Evolutionary conservation across 1,140 invertebrate species (phyloP).

Genomic region (Phymorhynchus buccinoides): DNA sequence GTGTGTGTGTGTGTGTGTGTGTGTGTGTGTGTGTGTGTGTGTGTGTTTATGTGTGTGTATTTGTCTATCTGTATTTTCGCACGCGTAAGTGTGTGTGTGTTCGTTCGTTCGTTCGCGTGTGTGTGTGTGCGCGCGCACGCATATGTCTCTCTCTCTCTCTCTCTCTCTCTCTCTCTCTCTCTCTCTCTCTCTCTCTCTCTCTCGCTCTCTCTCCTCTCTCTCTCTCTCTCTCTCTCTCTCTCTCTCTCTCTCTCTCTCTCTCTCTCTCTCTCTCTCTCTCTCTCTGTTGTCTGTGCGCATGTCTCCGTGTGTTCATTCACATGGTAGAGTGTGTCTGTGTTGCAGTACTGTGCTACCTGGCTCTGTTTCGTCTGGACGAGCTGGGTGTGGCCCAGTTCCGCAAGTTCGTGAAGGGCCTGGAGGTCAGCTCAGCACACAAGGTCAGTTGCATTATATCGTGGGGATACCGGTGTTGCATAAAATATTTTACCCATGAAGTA

Average conservation of each 20-base stretch:
- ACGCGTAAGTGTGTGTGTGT: conserved; percentile 17
- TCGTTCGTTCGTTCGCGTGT: not conserved
- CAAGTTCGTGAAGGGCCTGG: conserved; percentile 66
- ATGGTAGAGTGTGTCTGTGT: not conserved
- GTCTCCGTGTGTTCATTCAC: not conserved
- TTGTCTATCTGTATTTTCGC: not conserved
- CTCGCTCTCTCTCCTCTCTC: not conserved
- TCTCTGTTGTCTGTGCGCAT: not conserved
- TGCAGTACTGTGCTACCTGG: conserved; percentile 68
- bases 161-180: not conserved
- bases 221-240: not conserved
- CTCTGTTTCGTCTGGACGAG: conserved; percentile 70
- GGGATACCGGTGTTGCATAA: no score
- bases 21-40: no score
- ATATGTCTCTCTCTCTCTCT: no score
- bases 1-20: no score
- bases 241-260: not conserved
- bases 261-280: not conserved
- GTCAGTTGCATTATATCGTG: no score
- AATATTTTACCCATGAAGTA: no score
- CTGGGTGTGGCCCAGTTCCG: conserved; percentile 67
- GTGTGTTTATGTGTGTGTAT: not conserved
- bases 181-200: not conserved
- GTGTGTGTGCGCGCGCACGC: conserved; percentile 9
- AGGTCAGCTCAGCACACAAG: conserved; percentile 68